A percentile compares a stretch with the other conserved stretches of the same genome.
phyloP scores from a whole-genome alignment of 2,888 invertebrate genomes.

The Macrosoma leucophasiata region DNA sequence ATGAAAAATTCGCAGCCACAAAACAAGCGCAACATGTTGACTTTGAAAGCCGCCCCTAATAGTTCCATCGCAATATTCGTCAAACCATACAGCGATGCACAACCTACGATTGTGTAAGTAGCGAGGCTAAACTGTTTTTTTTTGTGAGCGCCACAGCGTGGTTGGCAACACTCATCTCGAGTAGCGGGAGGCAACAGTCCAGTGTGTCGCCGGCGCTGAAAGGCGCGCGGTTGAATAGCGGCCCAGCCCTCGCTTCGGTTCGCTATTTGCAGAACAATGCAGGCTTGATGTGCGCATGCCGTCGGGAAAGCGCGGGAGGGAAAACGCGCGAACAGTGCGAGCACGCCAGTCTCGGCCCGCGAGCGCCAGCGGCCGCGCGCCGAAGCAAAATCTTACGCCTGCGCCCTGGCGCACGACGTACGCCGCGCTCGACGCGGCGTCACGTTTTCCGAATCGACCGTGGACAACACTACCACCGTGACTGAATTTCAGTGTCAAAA shows the following conservation, averaged over 20 bases:
- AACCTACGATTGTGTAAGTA: conserved; percentile 37
- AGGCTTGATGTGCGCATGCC: conserved; percentile 73
- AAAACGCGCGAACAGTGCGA: conserved; percentile 64
- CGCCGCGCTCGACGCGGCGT: conserved; percentile 70
- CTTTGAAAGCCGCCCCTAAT: no score
- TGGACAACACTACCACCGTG: conserved; percentile 59
- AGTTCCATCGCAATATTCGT: no score
- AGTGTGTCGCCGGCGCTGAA: conserved; percentile 41
- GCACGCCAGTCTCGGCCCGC: conserved; percentile 67
- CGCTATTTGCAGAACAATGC: conserved; percentile 72
- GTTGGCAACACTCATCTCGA: conserved; percentile 35
- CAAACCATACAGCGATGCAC: no score
- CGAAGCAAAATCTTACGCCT: conserved; percentile 50
- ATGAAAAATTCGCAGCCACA: no score
- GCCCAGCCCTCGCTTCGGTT: conserved; percentile 53
- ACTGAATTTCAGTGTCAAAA: conserved; percentile 72
- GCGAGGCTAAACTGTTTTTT: conserved; percentile 37
- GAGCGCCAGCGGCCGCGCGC: conserved; percentile 69
- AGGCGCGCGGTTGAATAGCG: conserved; percentile 49
- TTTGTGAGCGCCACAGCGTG: conserved; percentile 35
- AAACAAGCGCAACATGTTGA: no score
- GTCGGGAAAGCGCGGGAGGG: conserved; percentile 48
- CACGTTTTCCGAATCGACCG: conserved; percentile 69
- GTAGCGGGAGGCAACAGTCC: conserved; percentile 41
- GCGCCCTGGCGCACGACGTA: conserved; percentile 69